Evolutionary conservation across 37 sponge, comb jelly and placozoan species (phyloP).

Genomic region (Corticium candelabrum): DNA sequence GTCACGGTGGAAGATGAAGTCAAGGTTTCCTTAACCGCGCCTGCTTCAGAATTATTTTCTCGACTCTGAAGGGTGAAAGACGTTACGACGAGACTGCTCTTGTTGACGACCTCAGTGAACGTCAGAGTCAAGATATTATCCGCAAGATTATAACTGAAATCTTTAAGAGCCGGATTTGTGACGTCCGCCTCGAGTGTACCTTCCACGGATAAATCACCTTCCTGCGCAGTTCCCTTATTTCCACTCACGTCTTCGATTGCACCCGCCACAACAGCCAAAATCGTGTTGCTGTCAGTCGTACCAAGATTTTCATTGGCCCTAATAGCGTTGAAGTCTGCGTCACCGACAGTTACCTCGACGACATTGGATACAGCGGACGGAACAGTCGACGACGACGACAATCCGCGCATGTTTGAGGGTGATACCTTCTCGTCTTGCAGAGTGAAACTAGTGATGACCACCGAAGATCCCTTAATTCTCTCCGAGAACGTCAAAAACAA

Average conservation of each 20-base stretch:
- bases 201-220: conserved; percentile 28
- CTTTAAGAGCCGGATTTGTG: conserved; percentile 49
- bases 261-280: conserved; percentile 31
- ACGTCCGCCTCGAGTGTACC: conserved; percentile 27
- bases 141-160: conserved; percentile 58
- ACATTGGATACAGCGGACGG: conserved; percentile 11
- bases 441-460: conserved; percentile 24
- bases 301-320: conserved; percentile 61
- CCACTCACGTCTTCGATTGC: conserved; percentile 60
- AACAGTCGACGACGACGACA: too few species aligned
- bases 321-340: conserved; percentile 55
- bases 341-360: conserved; percentile 30
- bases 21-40: conserved; percentile 44
- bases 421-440: conserved; percentile 31
- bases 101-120: conserved; percentile 80
- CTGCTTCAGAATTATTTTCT: conserved; percentile 73
- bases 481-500: conserved; percentile 66
- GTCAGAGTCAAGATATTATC: conserved; percentile 49
- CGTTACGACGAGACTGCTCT: conserved; percentile 57
- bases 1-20: background rate
- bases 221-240: conserved; percentile 39
- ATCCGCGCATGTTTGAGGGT: conserved; percentile 21
- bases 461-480: conserved; percentile 27
- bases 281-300: conserved; percentile 31
- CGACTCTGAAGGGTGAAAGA: conserved; percentile 64